A percentile compares a stretch with the other conserved stretches of the same genome.
Evolutionary conservation across 2,113 vertebrate species (phyloP).

Genomic region (Hyperoodon ampullatus): DNA sequence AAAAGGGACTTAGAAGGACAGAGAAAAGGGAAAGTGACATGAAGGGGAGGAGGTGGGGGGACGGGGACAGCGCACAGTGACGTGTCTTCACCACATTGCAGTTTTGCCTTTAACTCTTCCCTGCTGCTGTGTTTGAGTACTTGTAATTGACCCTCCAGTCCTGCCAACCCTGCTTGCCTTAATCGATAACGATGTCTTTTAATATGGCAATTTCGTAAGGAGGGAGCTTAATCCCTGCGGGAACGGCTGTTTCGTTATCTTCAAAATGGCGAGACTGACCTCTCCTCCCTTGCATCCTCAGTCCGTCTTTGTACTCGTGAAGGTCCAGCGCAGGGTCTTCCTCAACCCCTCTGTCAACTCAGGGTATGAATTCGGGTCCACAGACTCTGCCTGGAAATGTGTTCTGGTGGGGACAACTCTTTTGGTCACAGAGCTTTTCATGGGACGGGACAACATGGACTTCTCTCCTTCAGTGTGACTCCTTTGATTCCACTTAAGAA

Average conservation of each 20-base stretch:
- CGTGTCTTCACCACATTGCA: not conserved
- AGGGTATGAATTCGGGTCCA: not conserved
- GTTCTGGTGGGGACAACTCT: not conserved
- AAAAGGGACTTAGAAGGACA: not conserved
- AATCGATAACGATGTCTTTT: not conserved
- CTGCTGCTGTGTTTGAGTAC: not conserved
- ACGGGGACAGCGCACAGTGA: rapidly evolving
- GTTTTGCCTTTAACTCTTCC: not conserved
- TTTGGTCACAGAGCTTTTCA: not conserved
- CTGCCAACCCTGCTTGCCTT: not conserved
- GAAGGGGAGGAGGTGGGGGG: not conserved
- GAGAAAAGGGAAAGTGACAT: not conserved
- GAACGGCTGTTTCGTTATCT: not conserved
- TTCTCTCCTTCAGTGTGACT: not conserved
- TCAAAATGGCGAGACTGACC: not conserved
- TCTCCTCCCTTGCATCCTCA: not conserved
- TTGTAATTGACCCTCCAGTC: not conserved
- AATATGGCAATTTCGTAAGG: not conserved
- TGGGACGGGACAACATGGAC: not conserved
- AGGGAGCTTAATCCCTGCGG: not conserved
- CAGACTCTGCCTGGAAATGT: not conserved
- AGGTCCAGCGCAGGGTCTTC: not conserved
- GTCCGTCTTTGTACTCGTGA: not conserved
- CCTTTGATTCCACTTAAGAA: not conserved
- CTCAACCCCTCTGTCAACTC: not conserved